Evolutionary conservation across 2,888 invertebrate genomes (phyloP).

Genomic region (Atethmia centrago): DNA sequence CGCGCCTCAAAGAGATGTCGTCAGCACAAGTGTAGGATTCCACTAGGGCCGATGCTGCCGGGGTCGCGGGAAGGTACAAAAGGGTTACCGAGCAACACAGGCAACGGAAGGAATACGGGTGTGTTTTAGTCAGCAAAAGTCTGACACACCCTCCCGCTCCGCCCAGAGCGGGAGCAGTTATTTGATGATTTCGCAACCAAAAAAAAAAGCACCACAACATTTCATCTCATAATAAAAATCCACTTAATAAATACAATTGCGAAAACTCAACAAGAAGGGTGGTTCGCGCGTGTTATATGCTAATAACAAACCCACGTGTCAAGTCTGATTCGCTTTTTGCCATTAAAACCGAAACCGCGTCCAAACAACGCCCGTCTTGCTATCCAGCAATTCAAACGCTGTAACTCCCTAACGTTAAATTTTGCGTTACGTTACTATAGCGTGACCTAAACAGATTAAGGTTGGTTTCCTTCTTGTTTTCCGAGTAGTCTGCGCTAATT

Average conservation of each 20-base stretch:
- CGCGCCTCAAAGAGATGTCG: no score
- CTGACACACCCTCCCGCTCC: no score
- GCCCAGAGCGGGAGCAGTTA: no score
- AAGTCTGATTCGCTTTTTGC: constrained; percentile 53
- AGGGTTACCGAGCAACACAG: no score
- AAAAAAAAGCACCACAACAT: background rate
- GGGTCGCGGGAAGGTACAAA: no score
- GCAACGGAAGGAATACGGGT: no score
- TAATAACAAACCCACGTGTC: constrained; percentile 47
- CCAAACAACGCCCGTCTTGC: constrained; percentile 40
- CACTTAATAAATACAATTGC: constrained; percentile 43
- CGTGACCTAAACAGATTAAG: constrained; percentile 82
- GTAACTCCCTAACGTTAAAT: constrained; percentile 58
- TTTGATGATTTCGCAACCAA: no score
- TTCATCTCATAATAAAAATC: constrained; percentile 4
- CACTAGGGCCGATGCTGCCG: no score
- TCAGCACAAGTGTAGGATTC: no score
- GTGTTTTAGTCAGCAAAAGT: no score
- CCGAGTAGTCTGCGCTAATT: constrained; percentile 83
- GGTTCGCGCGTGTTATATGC: constrained; percentile 50
- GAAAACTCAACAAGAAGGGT: constrained; percentile 48
- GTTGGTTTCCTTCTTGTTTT: constrained; percentile 75
- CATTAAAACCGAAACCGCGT: constrained; percentile 52
- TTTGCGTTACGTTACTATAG: constrained; percentile 67
- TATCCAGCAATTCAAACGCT: constrained; percentile 36